Base-by-base conservation (phyloP, 1,140 invertebrate genomes). In the Pseudomyrmex concolor region DNA sequence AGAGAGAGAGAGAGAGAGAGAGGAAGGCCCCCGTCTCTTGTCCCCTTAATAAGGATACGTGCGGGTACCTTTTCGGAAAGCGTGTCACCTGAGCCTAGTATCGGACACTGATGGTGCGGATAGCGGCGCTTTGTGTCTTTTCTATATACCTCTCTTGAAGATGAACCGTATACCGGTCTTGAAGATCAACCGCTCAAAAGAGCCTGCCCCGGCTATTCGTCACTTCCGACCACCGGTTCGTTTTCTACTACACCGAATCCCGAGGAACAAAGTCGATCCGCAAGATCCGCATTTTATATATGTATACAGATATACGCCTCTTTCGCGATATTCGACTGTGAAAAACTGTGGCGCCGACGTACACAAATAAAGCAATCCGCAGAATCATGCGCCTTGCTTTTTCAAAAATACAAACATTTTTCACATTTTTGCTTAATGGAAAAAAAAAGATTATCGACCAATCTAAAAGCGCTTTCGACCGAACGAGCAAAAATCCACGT, bases 71-170 rank as follows among this genome's bases (percentile, higher is more conserved):
- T 77, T 86, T 83, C 84, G 86, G 74, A 83, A 90, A 91, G 64
- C 87, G 88, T 90, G 91, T 91, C 91, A 91, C 86, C 90, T 86
- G 91, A 90, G 86, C 83, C 87, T 89, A 73, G 90, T 92, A 91
- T 90, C 89, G 90, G 87, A 92, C 90, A 91, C 90, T 90, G 91
- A 92, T 92, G 90, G 81, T 87, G 68, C 88, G 74, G 90, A 92
- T 92, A 92, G 88, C 90, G 89, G 87, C 84, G 83, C 87, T 91
- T 91, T 92, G 88, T 90, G 67, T 71, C 82, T 64, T 84, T 80
- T 68, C 71, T 19, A 48, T 83, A 57, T 68, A 55, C 68, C 73
- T 54, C 86, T 67, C 67, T 83, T 66, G n/a, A n/a, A n/a, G n/a
- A n/a, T n/a, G n/a, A n/a, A n/a, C n/a, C n/a, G n/a, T n/a, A n/a